Evolutionary conservation across 2,888 invertebrate species (phyloP).

Genomic region (Mesorhabditis spiculigera): DNA sequence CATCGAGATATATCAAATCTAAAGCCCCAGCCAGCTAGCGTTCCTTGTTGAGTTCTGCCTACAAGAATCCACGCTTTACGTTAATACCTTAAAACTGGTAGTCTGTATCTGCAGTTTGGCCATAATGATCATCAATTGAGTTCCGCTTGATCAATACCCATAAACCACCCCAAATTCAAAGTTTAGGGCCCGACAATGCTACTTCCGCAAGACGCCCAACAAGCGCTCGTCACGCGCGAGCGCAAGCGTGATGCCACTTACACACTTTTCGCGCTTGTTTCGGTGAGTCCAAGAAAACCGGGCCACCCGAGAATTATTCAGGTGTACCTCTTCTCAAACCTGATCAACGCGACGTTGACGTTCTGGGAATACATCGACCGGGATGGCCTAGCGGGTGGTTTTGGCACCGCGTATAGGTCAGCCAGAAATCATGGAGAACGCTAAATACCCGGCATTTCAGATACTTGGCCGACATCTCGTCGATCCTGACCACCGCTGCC

Average conservation of each 20-base stretch:
- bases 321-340: constrained; percentile 38
- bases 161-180: not conserved
- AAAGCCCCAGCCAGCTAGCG: too few species aligned
- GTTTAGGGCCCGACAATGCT: constrained; percentile 5
- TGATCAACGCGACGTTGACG: constrained; percentile 36
- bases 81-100: too few species aligned
- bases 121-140: too few species aligned
- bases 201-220: constrained; percentile 8
- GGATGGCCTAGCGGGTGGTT: constrained; percentile 20
- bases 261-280: constrained; percentile 35
- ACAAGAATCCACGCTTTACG: too few species aligned
- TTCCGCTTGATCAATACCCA: too few species aligned
- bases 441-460: constrained; percentile 16
- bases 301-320: not conserved
- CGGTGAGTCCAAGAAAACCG: constrained; percentile 8
- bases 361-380: constrained; percentile 37
- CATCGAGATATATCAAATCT: too few species aligned
- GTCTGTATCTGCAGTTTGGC: too few species aligned
- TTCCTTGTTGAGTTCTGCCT: too few species aligned
- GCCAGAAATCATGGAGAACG: not conserved
- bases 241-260: constrained; percentile 35
- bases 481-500: constrained; percentile 35
- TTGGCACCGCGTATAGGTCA: not conserved
- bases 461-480: constrained; percentile 39
- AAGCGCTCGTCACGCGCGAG: constrained; percentile 27